A percentile compares a stretch with the other conserved stretches of the same genome.
These are phyloP conservation scores for Cotesia vestalis DNA, from an alignment of 1,140 invertebrate species.

Conservation along the genomic window DNA sequence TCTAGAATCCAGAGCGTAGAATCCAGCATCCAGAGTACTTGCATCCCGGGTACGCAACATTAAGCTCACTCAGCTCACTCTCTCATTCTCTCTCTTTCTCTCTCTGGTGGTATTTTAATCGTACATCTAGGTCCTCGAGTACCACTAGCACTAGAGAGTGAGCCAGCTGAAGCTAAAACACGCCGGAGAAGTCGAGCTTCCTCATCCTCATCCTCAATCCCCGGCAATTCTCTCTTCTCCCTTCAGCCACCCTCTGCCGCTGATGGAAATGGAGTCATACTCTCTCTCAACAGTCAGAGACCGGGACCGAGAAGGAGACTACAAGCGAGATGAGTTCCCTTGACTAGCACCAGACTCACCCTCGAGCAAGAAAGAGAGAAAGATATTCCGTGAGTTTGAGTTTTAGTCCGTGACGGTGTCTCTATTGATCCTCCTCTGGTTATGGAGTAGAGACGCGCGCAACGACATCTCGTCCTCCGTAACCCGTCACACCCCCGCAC, in stretches of 20 bases:
- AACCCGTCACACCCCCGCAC: not conserved
- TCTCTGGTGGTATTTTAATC: constrained; percentile 46
- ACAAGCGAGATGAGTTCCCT: constrained; percentile 40
- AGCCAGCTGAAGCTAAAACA: too few species aligned
- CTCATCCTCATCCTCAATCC: constrained; percentile 24
- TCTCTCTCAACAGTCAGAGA: too few species aligned
- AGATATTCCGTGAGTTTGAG: constrained; percentile 51
- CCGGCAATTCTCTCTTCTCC: constrained; percentile 23
- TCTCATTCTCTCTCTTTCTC: too few species aligned
- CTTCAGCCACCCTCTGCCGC: constrained; percentile 19
- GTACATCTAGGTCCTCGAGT: constrained; percentile 44
- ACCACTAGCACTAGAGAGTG: not conserved
- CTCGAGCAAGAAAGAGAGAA: constrained; percentile 44
- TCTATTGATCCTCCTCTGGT: constrained; percentile 64
- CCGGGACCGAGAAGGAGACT: not conserved
- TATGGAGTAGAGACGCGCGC: constrained; percentile 60
- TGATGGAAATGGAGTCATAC: not conserved
- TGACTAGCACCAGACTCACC: constrained; percentile 37
- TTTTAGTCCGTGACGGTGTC: constrained; percentile 57
- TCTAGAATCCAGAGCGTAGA: constrained; percentile 4
- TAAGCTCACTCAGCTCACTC: constrained; percentile 54
- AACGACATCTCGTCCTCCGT: constrained; percentile 50
- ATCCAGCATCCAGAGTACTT: constrained; percentile 32
- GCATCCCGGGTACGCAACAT: constrained; percentile 58
- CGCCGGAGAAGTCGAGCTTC: constrained; percentile 13